Base-by-base conservation (phyloP, 2,888 invertebrate species). In the Lycaena phlaeas region DNA sequence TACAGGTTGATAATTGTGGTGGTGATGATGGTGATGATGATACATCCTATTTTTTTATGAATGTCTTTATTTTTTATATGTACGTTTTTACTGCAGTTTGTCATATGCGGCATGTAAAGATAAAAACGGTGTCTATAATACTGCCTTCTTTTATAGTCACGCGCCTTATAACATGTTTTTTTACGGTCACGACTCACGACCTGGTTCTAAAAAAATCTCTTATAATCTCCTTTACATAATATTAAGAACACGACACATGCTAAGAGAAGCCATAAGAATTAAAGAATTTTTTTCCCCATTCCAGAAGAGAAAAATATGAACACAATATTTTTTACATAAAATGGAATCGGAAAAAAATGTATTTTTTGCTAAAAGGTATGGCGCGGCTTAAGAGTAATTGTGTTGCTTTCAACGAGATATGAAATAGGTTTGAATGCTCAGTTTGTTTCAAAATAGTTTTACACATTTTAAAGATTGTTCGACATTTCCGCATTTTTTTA, bases 381-480 rank as follows among this genome's bases (percentile, higher is more conserved):
- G 38, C 40, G 31, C 28, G 25, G 27, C 29, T 9, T 12, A 18
- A 30, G 14, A 38, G 38, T 40, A 28, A 39, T 42, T 40, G 14
- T 40, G 38, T 42, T 11, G 36, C 29, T 46, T 40, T 38, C 29
- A 40, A 30, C 38, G 22, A 14, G 34, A 36, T 22, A 44, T 37
- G 2, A 42, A 38, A 36, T 41, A 25, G 27, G 31, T 38, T 27
- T 40, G 30, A 43, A 42, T 37, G 36, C 28, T 34, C 22, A 22
- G 7, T 34, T 31, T 22, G 9, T 22, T 44, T 25, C 36, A 28
- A 40, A 31, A 37, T 30, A 25, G 34, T 42, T 43, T 45, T 14
- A 26, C 37, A 27, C 37, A 34, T 37, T 38, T 12, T 22, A 28
- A 31, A 30, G 18, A 34, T 26, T 26, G 3, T 28, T 18, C n/a